phyloP scores from a whole-genome alignment of 1,140 invertebrate genomes.

The Heliconius himera region DNA sequence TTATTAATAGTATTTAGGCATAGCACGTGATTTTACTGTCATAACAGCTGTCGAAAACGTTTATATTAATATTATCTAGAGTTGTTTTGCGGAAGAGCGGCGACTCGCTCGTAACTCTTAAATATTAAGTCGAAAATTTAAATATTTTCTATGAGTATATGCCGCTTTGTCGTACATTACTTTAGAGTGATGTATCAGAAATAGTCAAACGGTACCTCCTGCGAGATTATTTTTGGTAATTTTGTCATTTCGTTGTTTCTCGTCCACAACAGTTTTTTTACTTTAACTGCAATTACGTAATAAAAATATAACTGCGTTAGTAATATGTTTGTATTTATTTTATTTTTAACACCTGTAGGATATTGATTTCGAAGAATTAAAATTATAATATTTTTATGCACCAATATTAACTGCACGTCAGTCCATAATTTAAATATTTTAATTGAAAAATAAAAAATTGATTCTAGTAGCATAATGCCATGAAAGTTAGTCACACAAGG shows the following conservation, averaged over 20 bases:
- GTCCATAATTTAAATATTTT: not conserved
- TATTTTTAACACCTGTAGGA: no score
- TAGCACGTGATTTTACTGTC: not conserved
- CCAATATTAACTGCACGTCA: not conserved
- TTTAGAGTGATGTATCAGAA: not conserved
- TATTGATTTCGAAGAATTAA: not conserved
- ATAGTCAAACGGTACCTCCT: not conserved
- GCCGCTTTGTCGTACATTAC: not conserved
- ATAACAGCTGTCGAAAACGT: conserved; percentile 19
- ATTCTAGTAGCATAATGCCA: conserved; percentile 2
- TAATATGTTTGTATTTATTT: no score
- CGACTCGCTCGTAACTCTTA: conserved; percentile 2
- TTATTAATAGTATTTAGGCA: not conserved
- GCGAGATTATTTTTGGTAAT: conserved; percentile 5
- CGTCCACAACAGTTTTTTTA: not conserved
- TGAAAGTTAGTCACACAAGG: not conserved
- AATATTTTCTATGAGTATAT: conserved; percentile 16
- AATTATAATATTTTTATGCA: not conserved
- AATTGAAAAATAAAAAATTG: not conserved
- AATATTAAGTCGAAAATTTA: conserved; percentile 13
- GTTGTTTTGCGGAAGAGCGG: conserved; percentile 19
- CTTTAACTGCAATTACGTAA: not conserved
- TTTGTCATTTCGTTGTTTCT: not conserved
- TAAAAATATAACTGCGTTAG: not conserved
- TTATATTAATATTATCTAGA: conserved; percentile 12